phyloP scores from a whole-genome alignment of 2,888 invertebrate species.

The Muscina levida region DNA sequence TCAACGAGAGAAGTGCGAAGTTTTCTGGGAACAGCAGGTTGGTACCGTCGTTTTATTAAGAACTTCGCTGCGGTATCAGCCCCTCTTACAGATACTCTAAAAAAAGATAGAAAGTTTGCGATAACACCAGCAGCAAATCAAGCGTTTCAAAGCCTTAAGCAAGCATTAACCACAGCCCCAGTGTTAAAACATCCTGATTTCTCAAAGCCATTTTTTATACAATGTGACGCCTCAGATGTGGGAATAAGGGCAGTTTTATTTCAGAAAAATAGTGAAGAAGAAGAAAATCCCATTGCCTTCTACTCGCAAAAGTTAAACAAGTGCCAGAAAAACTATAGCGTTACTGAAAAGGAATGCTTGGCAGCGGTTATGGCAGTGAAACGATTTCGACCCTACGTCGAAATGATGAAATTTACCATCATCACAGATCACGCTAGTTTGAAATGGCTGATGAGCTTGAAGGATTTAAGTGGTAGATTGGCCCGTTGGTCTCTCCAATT shows the following conservation, averaged over 20 bases:
- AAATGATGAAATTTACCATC: constrained; percentile 5
- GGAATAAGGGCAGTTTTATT: constrained; percentile 43
- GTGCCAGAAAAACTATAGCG: background rate
- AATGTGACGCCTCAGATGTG: constrained; percentile 53
- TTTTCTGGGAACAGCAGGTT: constrained; percentile 35
- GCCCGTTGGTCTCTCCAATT: constrained; percentile 12
- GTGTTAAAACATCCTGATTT: constrained; percentile 60
- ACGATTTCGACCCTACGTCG: constrained; percentile 30
- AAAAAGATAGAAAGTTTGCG: background rate
- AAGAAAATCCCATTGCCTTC: constrained; percentile 43
- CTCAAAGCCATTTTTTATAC: constrained; percentile 34
- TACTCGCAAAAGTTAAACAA: constrained; percentile 9
- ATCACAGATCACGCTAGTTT: constrained; percentile 26
- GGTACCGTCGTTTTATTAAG: constrained; percentile 30
- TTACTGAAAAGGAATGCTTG: background rate
- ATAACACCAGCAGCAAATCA: constrained; percentile 43
- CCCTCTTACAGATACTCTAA: background rate
- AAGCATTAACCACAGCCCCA: constrained; percentile 46
- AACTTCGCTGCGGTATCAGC: background rate
- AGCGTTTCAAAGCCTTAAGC: constrained; percentile 53
- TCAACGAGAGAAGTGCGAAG: constrained; percentile 19
- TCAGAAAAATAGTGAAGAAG: constrained; percentile 14
- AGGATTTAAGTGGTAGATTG: constrained; percentile 13
- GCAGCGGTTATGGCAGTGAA: constrained; percentile 28
- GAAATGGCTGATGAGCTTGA: constrained; percentile 24